Evolutionary conservation across 2,797 vertebrate species (phyloP).

Genomic region (Fundulus diaphanus): DNA sequence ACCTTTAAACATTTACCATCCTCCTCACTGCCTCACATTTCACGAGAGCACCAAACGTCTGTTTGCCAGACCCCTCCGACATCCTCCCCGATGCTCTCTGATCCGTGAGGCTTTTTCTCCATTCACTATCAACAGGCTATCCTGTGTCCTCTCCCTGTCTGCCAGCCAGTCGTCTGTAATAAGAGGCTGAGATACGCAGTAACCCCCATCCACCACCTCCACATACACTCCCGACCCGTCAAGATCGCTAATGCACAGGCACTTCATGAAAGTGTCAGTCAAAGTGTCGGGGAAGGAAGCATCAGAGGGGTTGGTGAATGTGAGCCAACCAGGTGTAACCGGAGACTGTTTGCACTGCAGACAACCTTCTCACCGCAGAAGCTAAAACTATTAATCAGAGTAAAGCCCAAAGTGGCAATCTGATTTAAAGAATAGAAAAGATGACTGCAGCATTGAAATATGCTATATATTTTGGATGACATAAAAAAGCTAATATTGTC

Average conservation of each 20-base stretch:
- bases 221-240: constrained; percentile 32
- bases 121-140: constrained; percentile 71
- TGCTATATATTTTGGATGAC: neutral
- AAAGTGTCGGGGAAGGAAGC: constrained; percentile 45
- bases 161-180: constrained; percentile 70
- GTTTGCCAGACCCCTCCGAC: constrained; percentile 24
- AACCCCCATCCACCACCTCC: neutral
- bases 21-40: neutral
- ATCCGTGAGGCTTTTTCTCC: constrained; percentile 65
- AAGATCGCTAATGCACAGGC: constrained; percentile 69
- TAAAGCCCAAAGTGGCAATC: neutral
- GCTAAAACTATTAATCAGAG: constrained; percentile 18
- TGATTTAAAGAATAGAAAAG: neutral
- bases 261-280: constrained; percentile 76
- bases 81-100: constrained; percentile 68
- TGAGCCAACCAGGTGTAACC: constrained; percentile 56
- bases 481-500: neutral
- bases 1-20: constrained; percentile 8
- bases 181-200: constrained; percentile 60
- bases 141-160: constrained; percentile 66
- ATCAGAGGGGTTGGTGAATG: constrained; percentile 37
- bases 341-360: constrained; percentile 32
- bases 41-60: constrained; percentile 8
- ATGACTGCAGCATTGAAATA: neutral
- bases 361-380: constrained; percentile 23